Percentiles rank a stretch among this genome's conserved stretches.
Conservation (phyloP, 2,797 vertebrate species). For the Arnoldichthys spilopterus region DNA sequence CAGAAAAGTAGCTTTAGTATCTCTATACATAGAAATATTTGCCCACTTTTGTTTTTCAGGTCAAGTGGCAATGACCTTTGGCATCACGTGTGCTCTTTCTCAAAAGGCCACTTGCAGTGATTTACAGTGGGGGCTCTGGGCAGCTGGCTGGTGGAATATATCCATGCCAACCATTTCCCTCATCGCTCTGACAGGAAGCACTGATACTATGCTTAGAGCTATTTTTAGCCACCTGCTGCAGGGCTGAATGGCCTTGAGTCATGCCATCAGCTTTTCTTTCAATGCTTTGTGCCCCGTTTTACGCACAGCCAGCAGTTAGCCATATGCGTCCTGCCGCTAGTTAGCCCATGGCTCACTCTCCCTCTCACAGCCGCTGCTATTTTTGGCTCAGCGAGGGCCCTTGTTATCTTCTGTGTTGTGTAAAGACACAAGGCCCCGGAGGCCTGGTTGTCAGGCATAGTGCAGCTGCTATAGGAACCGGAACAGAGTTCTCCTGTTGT, state of each 20-base stretch:
- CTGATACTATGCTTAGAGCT: slow-evolving; percentile 41
- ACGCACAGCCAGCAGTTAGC: slow-evolving; percentile 61
- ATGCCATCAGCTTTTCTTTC: slow-evolving; percentile 65
- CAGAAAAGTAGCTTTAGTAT: not conserved
- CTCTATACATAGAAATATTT: not conserved
- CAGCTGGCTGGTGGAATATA: slow-evolving; percentile 17
- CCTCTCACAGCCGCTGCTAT: slow-evolving; percentile 58
- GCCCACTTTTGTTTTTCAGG: not conserved
- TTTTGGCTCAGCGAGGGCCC: slow-evolving; percentile 64
- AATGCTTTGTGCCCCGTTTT: slow-evolving; percentile 67
- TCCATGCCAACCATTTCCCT: slow-evolving; percentile 26
- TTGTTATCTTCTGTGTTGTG: slow-evolving; percentile 63
- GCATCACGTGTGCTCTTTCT: not conserved
- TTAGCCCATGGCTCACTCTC: not conserved
- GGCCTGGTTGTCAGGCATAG: slow-evolving; percentile 26
- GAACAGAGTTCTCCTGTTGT: slow-evolving; percentile 50
- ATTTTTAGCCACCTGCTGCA: slow-evolving; percentile 70
- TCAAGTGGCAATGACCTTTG: slow-evolving; percentile 12
- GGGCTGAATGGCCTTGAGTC: slow-evolving; percentile 72
- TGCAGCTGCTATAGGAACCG: slow-evolving; percentile 47
- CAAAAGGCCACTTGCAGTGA: slow-evolving; percentile 37
- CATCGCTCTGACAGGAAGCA: slow-evolving; percentile 23
- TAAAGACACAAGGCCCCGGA: slow-evolving; percentile 36
- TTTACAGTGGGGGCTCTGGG: slow-evolving; percentile 53
- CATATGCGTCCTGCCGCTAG: slow-evolving; percentile 47